phyloP scores from a whole-genome alignment of 1,140 invertebrate genomes.

The Dendrolimus kikuchii region DNA sequence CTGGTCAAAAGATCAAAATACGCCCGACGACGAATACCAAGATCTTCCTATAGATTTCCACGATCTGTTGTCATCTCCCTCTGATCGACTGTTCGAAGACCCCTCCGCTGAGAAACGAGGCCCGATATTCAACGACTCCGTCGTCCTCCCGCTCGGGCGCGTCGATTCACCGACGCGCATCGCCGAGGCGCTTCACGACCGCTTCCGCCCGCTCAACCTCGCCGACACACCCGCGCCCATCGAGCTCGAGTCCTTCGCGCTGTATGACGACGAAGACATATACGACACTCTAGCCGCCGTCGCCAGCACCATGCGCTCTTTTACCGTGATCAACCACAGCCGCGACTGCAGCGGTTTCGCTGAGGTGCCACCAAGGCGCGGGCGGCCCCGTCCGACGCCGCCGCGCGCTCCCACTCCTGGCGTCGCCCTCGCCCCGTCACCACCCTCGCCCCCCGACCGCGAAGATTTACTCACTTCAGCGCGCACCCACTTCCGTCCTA shows the following conservation, averaged over 20 bases:
- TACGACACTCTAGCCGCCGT: slow-evolving; percentile 52
- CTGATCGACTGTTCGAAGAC: slow-evolving; percentile 57
- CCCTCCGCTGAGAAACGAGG: slow-evolving; percentile 53
- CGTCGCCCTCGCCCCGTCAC: slow-evolving; percentile 14
- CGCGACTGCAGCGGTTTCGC: slow-evolving; percentile 73
- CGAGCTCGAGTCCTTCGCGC: slow-evolving; percentile 38
- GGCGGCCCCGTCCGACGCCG: slow-evolving; percentile 30
- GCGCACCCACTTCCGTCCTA: slow-evolving; percentile 84
- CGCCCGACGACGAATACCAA: slow-evolving; percentile 70
- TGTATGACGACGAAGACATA: slow-evolving; percentile 47
- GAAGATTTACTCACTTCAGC: slow-evolving; percentile 81
- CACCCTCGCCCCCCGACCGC: slow-evolving; percentile 29
- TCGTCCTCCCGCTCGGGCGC: slow-evolving; percentile 32
- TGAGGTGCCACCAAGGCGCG: slow-evolving; percentile 68
- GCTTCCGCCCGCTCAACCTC: slow-evolving; percentile 52
- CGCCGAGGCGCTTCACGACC: slow-evolving; percentile 53
- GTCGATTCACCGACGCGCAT: slow-evolving; percentile 32
- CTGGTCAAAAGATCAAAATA: slow-evolving; percentile 70
- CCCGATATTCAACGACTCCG: slow-evolving; percentile 50
- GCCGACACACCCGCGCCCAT: slow-evolving; percentile 33
- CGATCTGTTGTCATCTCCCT: slow-evolving; percentile 72
- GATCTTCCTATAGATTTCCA: slow-evolving; percentile 74
- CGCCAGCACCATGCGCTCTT: slow-evolving; percentile 56
- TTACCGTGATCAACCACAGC: slow-evolving; percentile 73
- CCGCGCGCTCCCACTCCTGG: slow-evolving; percentile 8